Evolutionary conservation across 2,113 vertebrate genomes (phyloP), one percentile per base, ranked within the genome.

Genomic region (Polypterus senegalus): DNA sequence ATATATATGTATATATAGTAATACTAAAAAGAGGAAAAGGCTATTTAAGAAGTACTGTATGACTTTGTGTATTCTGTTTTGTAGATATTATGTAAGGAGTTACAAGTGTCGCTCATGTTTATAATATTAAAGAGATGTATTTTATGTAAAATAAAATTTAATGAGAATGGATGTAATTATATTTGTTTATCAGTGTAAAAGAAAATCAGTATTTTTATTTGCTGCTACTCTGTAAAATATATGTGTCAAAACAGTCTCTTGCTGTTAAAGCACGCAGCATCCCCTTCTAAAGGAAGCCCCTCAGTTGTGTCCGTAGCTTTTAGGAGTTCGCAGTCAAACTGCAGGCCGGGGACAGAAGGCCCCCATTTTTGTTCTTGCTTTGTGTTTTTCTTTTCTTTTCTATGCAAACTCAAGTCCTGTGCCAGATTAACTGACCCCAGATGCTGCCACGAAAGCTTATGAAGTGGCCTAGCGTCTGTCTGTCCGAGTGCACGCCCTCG

Each of bases 21-120:
- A 83, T 86, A 86, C 86, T 83, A 86, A 87, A 85, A 80, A 80
- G 75, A 82, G 82, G 82, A 79, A 85, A 84, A 63, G 78, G 77
- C 60, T 85, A 87, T 89, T 89, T 87, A 87, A 80, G 81, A 83
- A 47, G 84, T 84, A 84, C 82, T 85, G 84, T 86, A 84, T 87
- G 83, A 85, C 80, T 81, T 53, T 85, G 79, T 80, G 80, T 81
- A 81, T 83, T 81, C 80, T 83, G 78, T 83, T 82, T 67, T 85
- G 77, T 85, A 80, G 78, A 81, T 61, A 66, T 60, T 81, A 76
- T 82, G 78, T 79, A 83, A 76, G 74, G 77, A 77, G 79, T 76
- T 80, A 70, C 73, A 43, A 58, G 72, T 66, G 66, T 69, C 64
- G 58, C 61, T 64, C 73, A 69, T 66, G 63, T 88, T 78, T 83